phyloP scores from a whole-genome alignment of 2,888 invertebrate species.

The Prosopocoilus inquinatus region DNA sequence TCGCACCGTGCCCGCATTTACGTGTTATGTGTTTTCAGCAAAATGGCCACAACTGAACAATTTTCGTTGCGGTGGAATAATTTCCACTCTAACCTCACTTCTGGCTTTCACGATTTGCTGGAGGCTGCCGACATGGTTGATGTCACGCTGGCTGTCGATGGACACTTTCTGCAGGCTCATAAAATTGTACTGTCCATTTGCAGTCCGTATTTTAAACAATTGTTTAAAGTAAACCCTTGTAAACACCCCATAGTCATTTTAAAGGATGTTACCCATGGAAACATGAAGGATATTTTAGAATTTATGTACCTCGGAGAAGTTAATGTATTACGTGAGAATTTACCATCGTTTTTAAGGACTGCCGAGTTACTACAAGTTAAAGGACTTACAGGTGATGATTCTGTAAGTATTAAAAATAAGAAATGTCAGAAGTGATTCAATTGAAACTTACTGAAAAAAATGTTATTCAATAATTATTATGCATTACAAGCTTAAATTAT shows the following conservation, averaged over 20 bases:
- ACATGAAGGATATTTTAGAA: constrained; percentile 67
- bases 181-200: constrained; percentile 76
- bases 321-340: constrained; percentile 67
- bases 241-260: constrained; percentile 73
- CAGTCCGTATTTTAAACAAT: constrained; percentile 75
- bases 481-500: not conserved
- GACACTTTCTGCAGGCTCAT: constrained; percentile 74
- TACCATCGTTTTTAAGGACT: constrained; percentile 67
- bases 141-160: constrained; percentile 74
- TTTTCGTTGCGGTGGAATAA: constrained; percentile 78
- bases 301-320: constrained; percentile 76
- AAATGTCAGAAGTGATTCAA: not conserved
- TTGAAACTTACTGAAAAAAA: too few species aligned
- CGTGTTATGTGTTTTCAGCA: constrained; percentile 20
- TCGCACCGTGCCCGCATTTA: constrained; percentile 14
- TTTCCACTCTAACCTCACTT: constrained; percentile 71
- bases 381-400: constrained; percentile 59
- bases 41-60: constrained; percentile 60
- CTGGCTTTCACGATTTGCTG: constrained; percentile 69
- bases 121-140: constrained; percentile 74
- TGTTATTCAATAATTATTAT: not conserved
- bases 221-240: constrained; percentile 71
- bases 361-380: constrained; percentile 71
- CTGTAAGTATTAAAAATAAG: constrained; percentile 39
- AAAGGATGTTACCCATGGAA: constrained; percentile 67